Percentiles rank a stretch among this genome's conserved stretches.
phyloP scores from a whole-genome alignment of 2,113 vertebrate species.

The Eubucco bourcierii region DNA sequence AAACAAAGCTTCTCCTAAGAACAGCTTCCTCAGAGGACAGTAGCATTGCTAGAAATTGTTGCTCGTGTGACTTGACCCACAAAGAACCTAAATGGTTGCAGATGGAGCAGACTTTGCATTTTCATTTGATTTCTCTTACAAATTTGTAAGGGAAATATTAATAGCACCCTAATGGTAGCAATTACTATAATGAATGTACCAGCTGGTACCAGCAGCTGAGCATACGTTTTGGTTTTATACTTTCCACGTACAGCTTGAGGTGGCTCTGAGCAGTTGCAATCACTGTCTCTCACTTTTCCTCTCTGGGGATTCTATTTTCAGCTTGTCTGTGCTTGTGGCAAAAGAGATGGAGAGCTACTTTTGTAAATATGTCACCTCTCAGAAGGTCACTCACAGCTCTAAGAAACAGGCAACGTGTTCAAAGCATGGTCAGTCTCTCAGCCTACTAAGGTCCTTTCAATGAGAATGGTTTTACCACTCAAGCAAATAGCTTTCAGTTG shows the following conservation, averaged over 20 bases:
- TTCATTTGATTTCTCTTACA: not conserved
- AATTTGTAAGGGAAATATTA: slow-evolving; percentile 59
- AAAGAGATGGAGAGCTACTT: not conserved
- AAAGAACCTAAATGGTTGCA: slow-evolving; percentile 8
- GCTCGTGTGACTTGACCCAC: not conserved
- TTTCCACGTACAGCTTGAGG: not conserved
- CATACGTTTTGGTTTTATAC: not conserved
- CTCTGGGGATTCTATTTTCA: slow-evolving; percentile 32
- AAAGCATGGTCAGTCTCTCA: not conserved
- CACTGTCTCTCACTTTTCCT: slow-evolving; percentile 6
- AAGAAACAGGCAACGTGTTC: not conserved
- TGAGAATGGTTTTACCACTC: not conserved
- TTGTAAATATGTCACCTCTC: slow-evolving; percentile 16
- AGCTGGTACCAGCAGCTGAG: slow-evolving; percentile 61
- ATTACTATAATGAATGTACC: slow-evolving; percentile 61
- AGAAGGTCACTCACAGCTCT: not conserved
- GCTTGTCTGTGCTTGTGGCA: not conserved
- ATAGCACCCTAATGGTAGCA: slow-evolving; percentile 51
- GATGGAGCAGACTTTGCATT: not conserved
- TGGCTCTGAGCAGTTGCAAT: not conserved
- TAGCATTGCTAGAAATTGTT: not conserved
- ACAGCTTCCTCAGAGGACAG: not conserved
- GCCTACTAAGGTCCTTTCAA: not conserved
- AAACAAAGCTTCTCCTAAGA: not conserved
- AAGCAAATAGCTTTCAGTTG: not conserved